Percentiles rank a stretch among this genome's conserved stretches.
Evolutionary conservation across 2,797 vertebrate genomes (phyloP).

Genomic region (Poecile montanus): DNA sequence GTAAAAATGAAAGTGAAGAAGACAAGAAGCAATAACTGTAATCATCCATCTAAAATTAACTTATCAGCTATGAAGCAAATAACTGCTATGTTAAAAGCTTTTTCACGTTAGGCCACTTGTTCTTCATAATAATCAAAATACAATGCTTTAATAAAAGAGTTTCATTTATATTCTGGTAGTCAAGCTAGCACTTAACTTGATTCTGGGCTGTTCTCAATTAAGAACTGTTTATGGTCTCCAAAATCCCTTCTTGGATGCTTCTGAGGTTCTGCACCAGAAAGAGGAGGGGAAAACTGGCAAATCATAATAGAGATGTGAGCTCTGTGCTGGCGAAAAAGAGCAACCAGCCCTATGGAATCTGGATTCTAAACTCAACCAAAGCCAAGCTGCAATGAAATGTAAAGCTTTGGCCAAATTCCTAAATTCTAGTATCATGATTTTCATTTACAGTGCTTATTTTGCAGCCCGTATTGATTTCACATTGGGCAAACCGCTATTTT

Average conservation of each 20-base stretch:
- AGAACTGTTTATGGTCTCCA: conserved; percentile 18
- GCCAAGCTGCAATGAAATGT: conserved; percentile 6
- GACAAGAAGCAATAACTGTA: not conserved
- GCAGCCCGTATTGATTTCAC: not conserved
- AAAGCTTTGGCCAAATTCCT: conserved; percentile 27
- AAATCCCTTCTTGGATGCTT: conserved; percentile 21
- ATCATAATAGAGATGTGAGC: not conserved
- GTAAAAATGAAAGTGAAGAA: not conserved
- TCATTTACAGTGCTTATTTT: not conserved
- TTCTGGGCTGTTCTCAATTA: conserved; percentile 43
- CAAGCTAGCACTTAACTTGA: not conserved
- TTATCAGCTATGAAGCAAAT: not conserved
- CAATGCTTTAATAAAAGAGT: not conserved
- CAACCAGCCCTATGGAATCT: not conserved
- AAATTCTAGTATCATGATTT: not conserved
- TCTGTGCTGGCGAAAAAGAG: not conserved
- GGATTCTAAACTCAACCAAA: conserved; percentile 18
- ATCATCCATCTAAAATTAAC: not conserved
- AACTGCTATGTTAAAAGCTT: not conserved
- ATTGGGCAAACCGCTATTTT: not conserved
- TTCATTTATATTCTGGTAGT: conserved; percentile 32
- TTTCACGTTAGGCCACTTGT: not conserved
- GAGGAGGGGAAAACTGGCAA: conserved; percentile 24
- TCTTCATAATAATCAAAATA: conserved; percentile 30
- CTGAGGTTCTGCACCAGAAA: conserved; percentile 10